Base-by-base conservation (phyloP, 2,113 vertebrate species). In the Anhinga rufa region DNA sequence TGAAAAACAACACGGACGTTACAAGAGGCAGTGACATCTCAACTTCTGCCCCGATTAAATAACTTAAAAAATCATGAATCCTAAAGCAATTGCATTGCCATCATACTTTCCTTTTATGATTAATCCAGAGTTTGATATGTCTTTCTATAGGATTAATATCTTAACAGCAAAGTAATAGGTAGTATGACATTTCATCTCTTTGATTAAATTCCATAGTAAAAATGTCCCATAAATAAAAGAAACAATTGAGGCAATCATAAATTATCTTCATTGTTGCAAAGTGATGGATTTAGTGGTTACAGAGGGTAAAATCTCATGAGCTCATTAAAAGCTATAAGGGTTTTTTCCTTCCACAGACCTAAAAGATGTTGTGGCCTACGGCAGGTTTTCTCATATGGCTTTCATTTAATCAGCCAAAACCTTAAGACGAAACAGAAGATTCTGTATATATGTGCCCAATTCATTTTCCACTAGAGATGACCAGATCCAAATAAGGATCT, bases 161-260 rank as follows among this genome's bases (percentile, higher is more conserved):
- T 94, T 90, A 80, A 96, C 93, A 94, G 92, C 68, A 89, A 97
- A 70, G 81, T 96, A 93, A 95, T 96, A 95, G 97, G 93, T 82
- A 89, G 61, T 44, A 87, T 96, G 94, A 90, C 95, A 96, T 96
- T 98, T 95, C 96, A 97, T 96, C 91, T 97, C 91, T 97, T 96
- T 97, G 96, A 97, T 98, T 97, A 98, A 97, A 98, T 94, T 97
- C 86, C 91, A 91, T 96, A 97, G 95, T 96, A 97, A 98, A 96
- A 96, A 92, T 93, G 92, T 96, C 97, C 88, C 95, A 89, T 95
- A 95, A 97, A 97, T 97, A 96, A 96, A 95, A 95, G 94, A 94
- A 97, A 97, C 83, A 92, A 95, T 94, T 92, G 92, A 97, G 90
- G 94, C 83, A 82, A 94, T 69, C 94, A 64, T 97, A 95, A 97